phyloP scores from a whole-genome alignment of 2,797 vertebrate species.

The Rhodeus uyekii region DNA sequence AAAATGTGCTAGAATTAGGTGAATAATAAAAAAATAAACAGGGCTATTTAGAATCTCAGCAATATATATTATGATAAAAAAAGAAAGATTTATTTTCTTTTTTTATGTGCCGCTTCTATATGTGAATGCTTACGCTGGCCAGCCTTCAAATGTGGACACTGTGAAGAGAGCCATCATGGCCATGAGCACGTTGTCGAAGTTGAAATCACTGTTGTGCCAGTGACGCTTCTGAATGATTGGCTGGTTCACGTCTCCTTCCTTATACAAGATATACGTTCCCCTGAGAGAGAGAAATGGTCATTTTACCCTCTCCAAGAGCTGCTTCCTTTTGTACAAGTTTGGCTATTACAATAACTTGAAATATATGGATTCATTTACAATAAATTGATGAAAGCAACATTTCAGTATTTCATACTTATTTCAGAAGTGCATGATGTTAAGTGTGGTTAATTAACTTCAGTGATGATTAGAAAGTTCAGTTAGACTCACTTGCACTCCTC shows the following conservation, averaged over 20 bases:
- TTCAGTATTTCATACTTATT: background rate
- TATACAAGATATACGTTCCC: slow-evolving; percentile 94
- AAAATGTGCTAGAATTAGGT: too few relatives aligned
- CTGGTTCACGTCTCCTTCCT: slow-evolving; percentile 94
- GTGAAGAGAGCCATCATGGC: slow-evolving; percentile 99
- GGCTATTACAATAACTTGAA: background rate
- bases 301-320: background rate
- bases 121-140: slow-evolving; percentile 95
- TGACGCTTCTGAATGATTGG: slow-evolving; percentile 88
- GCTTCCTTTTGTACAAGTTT: background rate
- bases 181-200: slow-evolving; percentile 98
- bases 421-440: background rate
- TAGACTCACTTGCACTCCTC: slow-evolving; percentile 94
- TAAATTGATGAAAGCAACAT: background rate
- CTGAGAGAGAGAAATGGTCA: slow-evolving; percentile 65
- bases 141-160: slow-evolving; percentile 98
- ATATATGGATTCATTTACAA: background rate
- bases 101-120: too few relatives aligned
- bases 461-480: background rate
- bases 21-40: too few relatives aligned
- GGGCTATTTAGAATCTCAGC: too few relatives aligned
- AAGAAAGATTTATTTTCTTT: too few relatives aligned
- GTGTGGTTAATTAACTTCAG: background rate
- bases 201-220: slow-evolving; percentile 98
- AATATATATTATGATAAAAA: background rate